These are phyloP conservation scores for Potamilus streckersoni DNA, from an alignment of 1,140 invertebrate genomes.

Conservation along the genomic window DNA sequence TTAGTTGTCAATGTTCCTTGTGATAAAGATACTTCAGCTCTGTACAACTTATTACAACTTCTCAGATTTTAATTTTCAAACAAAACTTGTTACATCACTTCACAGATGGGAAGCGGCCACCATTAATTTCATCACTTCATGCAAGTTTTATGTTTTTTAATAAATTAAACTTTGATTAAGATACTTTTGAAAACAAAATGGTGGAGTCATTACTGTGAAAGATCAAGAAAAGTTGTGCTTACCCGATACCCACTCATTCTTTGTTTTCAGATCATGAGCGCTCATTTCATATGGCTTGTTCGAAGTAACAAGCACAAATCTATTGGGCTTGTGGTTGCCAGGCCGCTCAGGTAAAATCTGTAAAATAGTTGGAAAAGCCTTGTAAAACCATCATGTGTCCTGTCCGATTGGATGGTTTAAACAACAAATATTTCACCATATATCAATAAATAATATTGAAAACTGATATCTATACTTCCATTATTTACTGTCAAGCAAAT, in stretches of 20 bases:
- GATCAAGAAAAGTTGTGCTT: background rate
- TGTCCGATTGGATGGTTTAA: background rate
- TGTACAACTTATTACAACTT: too few relatives aligned
- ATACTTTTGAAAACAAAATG: background rate
- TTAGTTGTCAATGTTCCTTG: too few relatives aligned
- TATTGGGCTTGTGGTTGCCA: slow-evolving; percentile 32
- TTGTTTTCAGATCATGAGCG: slow-evolving; percentile 49
- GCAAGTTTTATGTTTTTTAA: too few relatives aligned
- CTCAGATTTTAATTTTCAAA: too few relatives aligned
- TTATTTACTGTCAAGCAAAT: background rate
- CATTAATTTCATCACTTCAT: too few relatives aligned
- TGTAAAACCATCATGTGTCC: background rate
- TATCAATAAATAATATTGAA: background rate
- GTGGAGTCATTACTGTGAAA: too few relatives aligned
- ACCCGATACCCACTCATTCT: slow-evolving; percentile 59
- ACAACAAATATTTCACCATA: background rate
- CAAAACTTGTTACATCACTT: too few relatives aligned
- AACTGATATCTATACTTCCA: background rate
- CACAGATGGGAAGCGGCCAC: too few relatives aligned
- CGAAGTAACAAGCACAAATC: slow-evolving; percentile 43
- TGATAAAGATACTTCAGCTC: too few relatives aligned
- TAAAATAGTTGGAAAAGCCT: background rate
- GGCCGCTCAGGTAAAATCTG: slow-evolving; percentile 43
- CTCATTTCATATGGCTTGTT: slow-evolving; percentile 53
- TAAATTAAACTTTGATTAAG: background rate